A percentile compares a stretch with the other conserved stretches of the same genome.
These are phyloP conservation scores for Cistogaster globosa DNA, from an alignment of 2,888 invertebrate genomes.

Conservation along the genomic window DNA sequence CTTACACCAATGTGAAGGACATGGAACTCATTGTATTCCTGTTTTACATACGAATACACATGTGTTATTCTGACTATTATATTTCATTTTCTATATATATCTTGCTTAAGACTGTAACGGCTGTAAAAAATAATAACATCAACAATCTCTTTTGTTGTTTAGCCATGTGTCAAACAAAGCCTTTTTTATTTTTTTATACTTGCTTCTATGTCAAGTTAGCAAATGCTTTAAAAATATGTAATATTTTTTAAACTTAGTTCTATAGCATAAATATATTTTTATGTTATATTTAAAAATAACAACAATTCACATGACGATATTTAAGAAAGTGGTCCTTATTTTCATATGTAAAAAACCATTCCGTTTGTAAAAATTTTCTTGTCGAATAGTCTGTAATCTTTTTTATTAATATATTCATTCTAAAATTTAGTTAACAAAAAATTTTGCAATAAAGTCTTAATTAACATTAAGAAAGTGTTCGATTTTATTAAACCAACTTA, in stretches of 20 bases:
- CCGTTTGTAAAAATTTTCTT: too few species aligned
- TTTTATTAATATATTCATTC: too few species aligned
- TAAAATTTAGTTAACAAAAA: too few species aligned
- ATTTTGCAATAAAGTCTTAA: too few species aligned
- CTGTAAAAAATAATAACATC: slow-evolving; percentile 28
- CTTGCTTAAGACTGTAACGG: slow-evolving; percentile 2
- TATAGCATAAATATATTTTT: background rate
- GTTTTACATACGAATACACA: background rate
- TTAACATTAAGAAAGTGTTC: too few species aligned
- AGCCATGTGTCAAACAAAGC: slow-evolving; percentile 47
- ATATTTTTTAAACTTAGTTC: background rate
- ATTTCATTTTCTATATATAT: background rate
- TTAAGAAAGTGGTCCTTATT: too few species aligned
- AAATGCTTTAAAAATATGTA: background rate
- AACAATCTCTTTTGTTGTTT: slow-evolving; percentile 37
- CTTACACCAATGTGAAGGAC: slow-evolving; percentile 3
- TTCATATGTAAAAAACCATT: too few species aligned
- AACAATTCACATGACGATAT: too few species aligned
- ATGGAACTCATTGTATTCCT: background rate
- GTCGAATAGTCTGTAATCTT: too few species aligned
- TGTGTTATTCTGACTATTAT: background rate
- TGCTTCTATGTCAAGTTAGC: background rate
- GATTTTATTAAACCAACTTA: too few species aligned
- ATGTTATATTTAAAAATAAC: too few species aligned
- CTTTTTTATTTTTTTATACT: slow-evolving; percentile 3